These are phyloP conservation scores for Amazona vittata DNA, from an alignment of 2,113 vertebrate species.

Conservation along the genomic window DNA sequence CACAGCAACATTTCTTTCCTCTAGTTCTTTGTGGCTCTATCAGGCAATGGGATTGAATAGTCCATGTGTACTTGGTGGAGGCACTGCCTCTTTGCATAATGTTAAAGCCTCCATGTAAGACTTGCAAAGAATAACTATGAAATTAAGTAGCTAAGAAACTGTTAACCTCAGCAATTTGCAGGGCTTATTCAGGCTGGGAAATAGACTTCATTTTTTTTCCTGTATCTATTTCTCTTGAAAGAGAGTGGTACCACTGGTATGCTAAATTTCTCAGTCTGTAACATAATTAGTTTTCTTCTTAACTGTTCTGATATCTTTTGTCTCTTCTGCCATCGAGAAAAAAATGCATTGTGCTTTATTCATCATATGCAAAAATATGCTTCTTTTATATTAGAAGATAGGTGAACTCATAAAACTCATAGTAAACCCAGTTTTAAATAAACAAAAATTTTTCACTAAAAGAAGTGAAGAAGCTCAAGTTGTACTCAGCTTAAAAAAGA, in stretches of 20 bases:
- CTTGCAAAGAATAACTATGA: constrained; percentile 41
- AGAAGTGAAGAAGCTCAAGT: not conserved
- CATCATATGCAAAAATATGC: not conserved
- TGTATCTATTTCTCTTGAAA: constrained; percentile 7
- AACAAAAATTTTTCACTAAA: not conserved
- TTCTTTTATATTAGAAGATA: not conserved
- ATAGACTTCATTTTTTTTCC: constrained; percentile 20
- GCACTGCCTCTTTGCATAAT: constrained; percentile 14
- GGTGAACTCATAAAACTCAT: not conserved
- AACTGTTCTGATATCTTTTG: not conserved
- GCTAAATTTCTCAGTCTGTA: constrained; percentile 18
- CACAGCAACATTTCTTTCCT: not conserved
- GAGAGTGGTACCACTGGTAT: not conserved
- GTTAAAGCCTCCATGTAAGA: constrained; percentile 12
- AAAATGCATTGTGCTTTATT: not conserved
- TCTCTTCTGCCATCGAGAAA: not conserved
- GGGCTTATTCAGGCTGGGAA: constrained; percentile 41
- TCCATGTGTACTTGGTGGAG: not conserved
- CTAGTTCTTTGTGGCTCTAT: constrained; percentile 5
- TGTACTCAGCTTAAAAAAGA: not conserved
- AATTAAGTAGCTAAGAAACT: constrained; percentile 56
- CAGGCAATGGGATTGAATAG: not conserved
- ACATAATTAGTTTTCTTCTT: constrained; percentile 11
- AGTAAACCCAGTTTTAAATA: not conserved
- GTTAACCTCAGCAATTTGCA: constrained; percentile 62